Evolutionary conservation across 2,888 invertebrate genomes (phyloP).

Genomic region (Sinohyriopsis cumingii): DNA sequence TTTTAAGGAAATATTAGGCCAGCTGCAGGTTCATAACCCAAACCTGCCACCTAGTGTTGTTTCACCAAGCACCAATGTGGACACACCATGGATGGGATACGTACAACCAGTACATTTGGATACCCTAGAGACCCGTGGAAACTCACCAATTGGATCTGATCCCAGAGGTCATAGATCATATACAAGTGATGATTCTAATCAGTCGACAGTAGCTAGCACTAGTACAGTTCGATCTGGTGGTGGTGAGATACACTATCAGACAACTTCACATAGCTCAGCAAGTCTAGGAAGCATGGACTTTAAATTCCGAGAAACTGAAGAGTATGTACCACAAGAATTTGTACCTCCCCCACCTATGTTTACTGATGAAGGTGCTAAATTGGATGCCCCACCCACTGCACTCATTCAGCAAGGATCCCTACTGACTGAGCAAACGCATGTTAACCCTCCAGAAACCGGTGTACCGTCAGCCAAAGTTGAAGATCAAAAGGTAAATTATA

Average conservation of each 20-base stretch:
- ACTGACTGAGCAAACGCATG: not conserved
- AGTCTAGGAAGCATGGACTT: conserved; percentile 12
- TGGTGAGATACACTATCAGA: conserved; percentile 18
- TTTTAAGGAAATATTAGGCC: conserved; percentile 51
- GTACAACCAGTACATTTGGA: conserved; percentile 42
- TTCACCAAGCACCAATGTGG: conserved; percentile 23
- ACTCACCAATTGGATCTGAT: conserved; percentile 32
- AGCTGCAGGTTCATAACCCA: conserved; percentile 39
- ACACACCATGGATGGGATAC: conserved; percentile 29
- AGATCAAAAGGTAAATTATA: too few species aligned
- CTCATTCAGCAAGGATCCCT: conserved; percentile 3
- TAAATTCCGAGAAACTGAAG: conserved; percentile 37
- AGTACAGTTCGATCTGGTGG: conserved; percentile 31
- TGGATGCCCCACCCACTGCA: conserved; percentile 24
- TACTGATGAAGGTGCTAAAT: conserved; percentile 32
- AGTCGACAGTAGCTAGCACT: conserved; percentile 28
- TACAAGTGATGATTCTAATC: conserved; percentile 33
- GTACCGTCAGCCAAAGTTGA: too few species aligned
- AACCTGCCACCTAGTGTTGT: conserved; percentile 10
- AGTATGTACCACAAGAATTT: conserved; percentile 39
- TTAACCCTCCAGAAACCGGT: too few species aligned
- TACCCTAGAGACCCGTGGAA: conserved; percentile 25
- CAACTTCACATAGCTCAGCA: conserved; percentile 23
- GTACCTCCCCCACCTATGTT: conserved; percentile 43
- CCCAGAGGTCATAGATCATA: conserved; percentile 27